These are phyloP conservation scores for Stomatorhinus ivindoensis DNA, from an alignment of 2,113 vertebrate species.

Conservation along the genomic window DNA sequence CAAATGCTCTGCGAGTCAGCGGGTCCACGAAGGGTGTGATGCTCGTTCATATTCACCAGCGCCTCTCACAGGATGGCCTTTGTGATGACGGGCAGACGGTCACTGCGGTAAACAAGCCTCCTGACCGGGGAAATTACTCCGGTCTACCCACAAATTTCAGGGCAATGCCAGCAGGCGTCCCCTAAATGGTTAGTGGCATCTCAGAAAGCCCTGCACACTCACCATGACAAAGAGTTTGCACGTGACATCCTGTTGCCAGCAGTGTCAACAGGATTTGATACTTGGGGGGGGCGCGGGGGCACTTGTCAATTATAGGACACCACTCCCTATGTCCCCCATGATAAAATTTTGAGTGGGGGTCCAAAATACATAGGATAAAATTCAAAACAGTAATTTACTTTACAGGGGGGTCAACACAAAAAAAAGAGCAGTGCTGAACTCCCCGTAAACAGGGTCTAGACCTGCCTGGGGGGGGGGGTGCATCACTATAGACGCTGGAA, in stretches of 20 bases:
- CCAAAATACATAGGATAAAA: not conserved
- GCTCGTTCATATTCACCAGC: not conserved
- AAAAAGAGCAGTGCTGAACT: not conserved
- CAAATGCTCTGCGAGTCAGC: not conserved
- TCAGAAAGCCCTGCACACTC: constrained; percentile 29
- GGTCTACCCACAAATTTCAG: constrained; percentile 45
- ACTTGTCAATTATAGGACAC: not conserved
- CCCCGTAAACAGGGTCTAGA: not conserved
- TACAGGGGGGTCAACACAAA: not conserved
- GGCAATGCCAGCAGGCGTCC: constrained; percentile 44
- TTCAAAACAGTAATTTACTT: not conserved
- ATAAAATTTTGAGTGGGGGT: not conserved
- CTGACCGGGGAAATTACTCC: constrained; percentile 34
- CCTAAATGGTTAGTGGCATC: constrained; percentile 31
- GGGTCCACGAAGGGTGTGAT: constrained; percentile 18
- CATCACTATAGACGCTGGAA: not conserved
- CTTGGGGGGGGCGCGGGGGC: too few relatives aligned
- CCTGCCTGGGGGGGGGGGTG: not conserved
- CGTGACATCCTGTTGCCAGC: not conserved
- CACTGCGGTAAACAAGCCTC: constrained; percentile 35
- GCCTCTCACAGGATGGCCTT: not conserved
- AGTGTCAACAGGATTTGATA: not conserved
- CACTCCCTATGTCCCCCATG: not conserved
- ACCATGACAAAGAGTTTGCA: not conserved
- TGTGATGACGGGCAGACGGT: constrained; percentile 40